These are phyloP conservation scores for Callipepla californica DNA, from an alignment of 2,113 vertebrate species.

Conservation along the genomic window DNA sequence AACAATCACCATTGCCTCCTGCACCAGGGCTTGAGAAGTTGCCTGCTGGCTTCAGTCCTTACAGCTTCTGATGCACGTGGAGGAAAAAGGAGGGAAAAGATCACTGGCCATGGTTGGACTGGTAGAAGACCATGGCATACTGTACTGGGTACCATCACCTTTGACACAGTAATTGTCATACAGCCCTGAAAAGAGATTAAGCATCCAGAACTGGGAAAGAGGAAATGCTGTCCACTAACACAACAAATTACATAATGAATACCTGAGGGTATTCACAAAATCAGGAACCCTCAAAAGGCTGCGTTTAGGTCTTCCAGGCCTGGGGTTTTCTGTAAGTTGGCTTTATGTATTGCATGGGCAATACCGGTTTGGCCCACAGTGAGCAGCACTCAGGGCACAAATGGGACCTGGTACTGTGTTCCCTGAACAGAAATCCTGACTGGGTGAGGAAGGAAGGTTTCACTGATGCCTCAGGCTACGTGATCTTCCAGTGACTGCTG, in stretches of 20 bases:
- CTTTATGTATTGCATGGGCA: background rate
- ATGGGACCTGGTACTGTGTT: rapidly evolving
- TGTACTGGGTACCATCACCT: background rate
- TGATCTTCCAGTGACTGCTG: background rate
- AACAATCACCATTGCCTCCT: background rate
- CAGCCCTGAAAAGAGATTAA: background rate
- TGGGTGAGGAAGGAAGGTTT: background rate
- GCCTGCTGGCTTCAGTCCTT: conserved; percentile 25
- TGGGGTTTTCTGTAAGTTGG: background rate
- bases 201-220: background rate
- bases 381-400: background rate
- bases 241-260: background rate
- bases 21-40: background rate
- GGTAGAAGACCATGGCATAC: background rate
- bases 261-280: background rate
- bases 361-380: background rate
- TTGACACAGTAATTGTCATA: background rate
- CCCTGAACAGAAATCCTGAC: rapidly evolving
- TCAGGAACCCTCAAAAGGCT: background rate
- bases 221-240: background rate
- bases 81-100: conserved; percentile 23
- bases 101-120: background rate
- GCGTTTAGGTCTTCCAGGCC: background rate
- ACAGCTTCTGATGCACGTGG: background rate
- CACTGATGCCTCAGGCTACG: background rate